Evolutionary conservation across 2,113 vertebrate genomes (phyloP), one percentile per base, ranked within the genome.

Genomic region (Mesoclemmys tuberculata): DNA sequence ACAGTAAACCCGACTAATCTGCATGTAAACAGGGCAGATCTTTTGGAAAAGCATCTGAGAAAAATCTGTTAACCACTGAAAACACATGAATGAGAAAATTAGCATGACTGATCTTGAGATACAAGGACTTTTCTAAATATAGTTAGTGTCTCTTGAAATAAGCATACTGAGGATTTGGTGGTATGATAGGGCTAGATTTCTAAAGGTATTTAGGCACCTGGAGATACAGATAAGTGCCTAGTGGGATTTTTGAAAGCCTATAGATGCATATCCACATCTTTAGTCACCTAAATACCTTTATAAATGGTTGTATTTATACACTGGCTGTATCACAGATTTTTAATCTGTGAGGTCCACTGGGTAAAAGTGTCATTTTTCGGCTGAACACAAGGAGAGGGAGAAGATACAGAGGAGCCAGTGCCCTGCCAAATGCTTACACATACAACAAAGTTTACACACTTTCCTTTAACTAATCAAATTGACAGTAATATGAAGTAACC

Each of bases 401-500:
- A 82, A 56, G 7, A 90, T 9, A 41, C 88, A 48, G 80, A 82
- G 13, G 85, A 91, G 35, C 27, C 16, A 1, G 56, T 89, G 38
- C 14, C 82, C 22, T 88, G 87, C 90, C 83, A 89, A 87, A 93
- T 51, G 7, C 18, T 95, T 87, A 52, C 9, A 41, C 51, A 56
- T 29, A 82, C 26, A 83, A 89, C 61, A 84, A 93, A 92, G 87
- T 64, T 96, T 54, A 61, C 61, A 80, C 38, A 56, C 4, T 54
- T 93, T 88, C 22, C 48, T n/a, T 83, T 85, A 79, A n/a, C 92
- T 92, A 77, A 41, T 29, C 5, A 80, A 84, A 78, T 49, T 93
- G 89, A 35, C 31, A 94, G 90, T 75, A 52, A 85, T 82, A 94
- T 94, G 19, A 95, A 96, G 74, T 19, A 92, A 55, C 48, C 7